A percentile compares a stretch with the other conserved stretches of the same genome.
phyloP scores from a whole-genome alignment of 2,888 invertebrate species.

The Chironomus tentans region DNA sequence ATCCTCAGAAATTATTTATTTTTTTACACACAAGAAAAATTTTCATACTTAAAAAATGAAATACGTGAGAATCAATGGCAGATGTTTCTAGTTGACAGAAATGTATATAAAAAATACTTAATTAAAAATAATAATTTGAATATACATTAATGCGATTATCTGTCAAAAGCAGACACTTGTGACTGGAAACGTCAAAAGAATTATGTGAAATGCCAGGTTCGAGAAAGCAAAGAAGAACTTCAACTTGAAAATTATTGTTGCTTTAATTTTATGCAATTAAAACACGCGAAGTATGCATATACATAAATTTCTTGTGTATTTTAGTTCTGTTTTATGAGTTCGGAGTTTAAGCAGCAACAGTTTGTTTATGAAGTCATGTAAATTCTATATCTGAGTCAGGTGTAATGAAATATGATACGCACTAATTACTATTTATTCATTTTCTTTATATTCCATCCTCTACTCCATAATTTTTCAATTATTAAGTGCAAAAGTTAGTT shows the following conservation, averaged over 20 bases:
- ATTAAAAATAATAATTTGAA: constrained; percentile 1
- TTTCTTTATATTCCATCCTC: background rate
- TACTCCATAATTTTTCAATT: no score
- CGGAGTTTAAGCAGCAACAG: background rate
- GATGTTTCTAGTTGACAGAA: background rate
- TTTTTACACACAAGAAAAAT: background rate
- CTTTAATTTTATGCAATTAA: constrained; percentile 17
- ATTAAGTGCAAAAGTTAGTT: no score
- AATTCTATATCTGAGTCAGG: constrained; percentile 5
- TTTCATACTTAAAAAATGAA: background rate
- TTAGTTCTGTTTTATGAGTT: no score
- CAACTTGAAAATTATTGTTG: background rate
- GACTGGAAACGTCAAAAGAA: background rate
- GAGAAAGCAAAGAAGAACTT: background rate
- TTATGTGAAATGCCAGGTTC: background rate
- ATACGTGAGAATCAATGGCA: background rate
- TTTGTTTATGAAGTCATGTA: constrained; percentile 22
- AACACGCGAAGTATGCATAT: constrained; percentile 18
- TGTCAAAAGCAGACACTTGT: background rate
- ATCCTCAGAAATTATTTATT: no score
- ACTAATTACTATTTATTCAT: constrained; percentile 21
- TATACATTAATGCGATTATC: constrained; percentile 1
- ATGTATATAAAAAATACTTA: background rate
- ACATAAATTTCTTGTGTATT: background rate
- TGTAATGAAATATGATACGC: constrained; percentile 26